A percentile compares a stretch with the other conserved stretches of the same genome.
Conservation (phyloP, 2,113 vertebrate species). For the Lagopus muta region DNA sequence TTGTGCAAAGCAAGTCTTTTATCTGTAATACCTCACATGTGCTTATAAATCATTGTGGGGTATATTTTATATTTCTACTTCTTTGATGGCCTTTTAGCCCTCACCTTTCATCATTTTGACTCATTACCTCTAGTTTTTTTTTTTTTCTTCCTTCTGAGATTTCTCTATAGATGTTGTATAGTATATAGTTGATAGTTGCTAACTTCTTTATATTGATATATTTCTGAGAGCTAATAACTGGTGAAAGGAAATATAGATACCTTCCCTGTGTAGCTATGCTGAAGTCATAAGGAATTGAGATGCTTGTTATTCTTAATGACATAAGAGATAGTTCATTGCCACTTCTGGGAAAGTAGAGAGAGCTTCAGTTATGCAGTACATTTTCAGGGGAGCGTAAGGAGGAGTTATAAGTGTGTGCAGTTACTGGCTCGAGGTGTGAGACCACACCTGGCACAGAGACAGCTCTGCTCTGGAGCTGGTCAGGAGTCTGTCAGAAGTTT, state of each 20-base stretch:
- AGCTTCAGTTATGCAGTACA: neutral
- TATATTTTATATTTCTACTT: neutral
- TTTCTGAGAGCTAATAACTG: neutral
- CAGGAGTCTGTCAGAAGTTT: neutral
- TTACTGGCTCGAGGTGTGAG: neutral
- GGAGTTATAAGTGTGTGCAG: neutral
- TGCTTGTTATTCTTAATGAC: neutral
- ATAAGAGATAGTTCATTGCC: neutral
- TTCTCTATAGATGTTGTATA: neutral
- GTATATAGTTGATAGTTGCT: neutral
- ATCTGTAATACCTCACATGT: neutral
- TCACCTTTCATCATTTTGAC: neutral
- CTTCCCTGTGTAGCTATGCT: neutral
- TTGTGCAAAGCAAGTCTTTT: slow-evolving; percentile 1
- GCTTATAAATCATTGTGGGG: neutral
- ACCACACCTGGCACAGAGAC: neutral
- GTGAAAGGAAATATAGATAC: neutral
- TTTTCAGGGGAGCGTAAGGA: neutral
- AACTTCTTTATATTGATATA: neutral
- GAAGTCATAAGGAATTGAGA: neutral
- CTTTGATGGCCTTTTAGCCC: neutral
- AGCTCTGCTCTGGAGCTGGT: neutral
- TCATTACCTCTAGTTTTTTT: neutral
- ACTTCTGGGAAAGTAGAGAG: neutral
- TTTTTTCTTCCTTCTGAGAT: neutral